Evolutionary conservation across 1,140 invertebrate genomes (phyloP).

Genomic region (Tetragnatha versicolor): DNA sequence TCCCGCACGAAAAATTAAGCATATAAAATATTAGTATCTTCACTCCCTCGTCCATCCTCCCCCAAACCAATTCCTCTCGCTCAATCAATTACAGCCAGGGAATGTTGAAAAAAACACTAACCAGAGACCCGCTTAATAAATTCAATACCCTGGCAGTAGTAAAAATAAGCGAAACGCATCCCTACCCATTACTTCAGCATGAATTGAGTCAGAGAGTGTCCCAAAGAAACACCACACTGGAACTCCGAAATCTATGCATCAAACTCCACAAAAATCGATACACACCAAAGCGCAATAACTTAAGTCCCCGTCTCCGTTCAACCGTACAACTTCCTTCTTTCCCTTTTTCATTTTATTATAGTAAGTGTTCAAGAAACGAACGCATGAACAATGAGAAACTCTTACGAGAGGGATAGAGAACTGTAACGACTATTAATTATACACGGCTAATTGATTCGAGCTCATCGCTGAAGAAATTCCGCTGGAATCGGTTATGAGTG

Average conservation of each 20-base stretch:
- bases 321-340: conserved; percentile 8
- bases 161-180: conserved; percentile 6
- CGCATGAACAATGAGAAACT: conserved; percentile 24
- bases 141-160: too few species aligned
- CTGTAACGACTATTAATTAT: conserved; percentile 41
- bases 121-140: too few species aligned
- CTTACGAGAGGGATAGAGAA: conserved; percentile 2
- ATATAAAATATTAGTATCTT: too few species aligned
- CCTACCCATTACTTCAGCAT: not conserved
- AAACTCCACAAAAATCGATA: not conserved
- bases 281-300: conserved; percentile 5
- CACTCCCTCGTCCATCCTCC: too few species aligned
- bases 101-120: too few species aligned
- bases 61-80: too few species aligned
- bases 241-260: not conserved
- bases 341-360: not conserved
- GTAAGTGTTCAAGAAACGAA: not conserved
- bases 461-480: conserved; percentile 29
- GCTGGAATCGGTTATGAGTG: conserved; percentile 37
- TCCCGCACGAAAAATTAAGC: too few species aligned
- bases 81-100: too few species aligned
- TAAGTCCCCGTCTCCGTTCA: not conserved
- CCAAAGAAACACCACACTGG: not conserved
- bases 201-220: not conserved
- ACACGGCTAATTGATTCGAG: conserved; percentile 25